Evolutionary conservation across 2,888 invertebrate genomes (phyloP).

Genomic region (Amphipyra tragopoginis): DNA sequence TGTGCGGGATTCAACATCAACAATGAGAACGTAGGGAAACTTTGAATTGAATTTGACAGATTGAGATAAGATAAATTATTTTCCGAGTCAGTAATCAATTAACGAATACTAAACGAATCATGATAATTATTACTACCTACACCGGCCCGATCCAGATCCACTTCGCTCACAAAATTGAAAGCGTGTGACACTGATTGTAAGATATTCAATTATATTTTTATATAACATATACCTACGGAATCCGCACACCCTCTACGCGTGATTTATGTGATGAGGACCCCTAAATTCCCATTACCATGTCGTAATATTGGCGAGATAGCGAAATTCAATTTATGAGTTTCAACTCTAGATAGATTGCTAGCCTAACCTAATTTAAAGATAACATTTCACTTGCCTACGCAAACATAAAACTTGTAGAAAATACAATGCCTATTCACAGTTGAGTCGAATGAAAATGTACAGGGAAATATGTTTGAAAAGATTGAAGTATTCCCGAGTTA

Average conservation of each 20-base stretch:
- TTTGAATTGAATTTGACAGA: constrained; percentile 16
- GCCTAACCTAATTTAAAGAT: constrained; percentile 35
- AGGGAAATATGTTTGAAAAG: constrained; percentile 26
- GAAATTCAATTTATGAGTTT: constrained; percentile 51
- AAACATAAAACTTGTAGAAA: constrained; percentile 24
- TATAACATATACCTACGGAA: constrained; percentile 67
- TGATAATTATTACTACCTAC: constrained; percentile 35
- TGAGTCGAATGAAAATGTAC: constrained; percentile 15
- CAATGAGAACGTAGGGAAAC: constrained; percentile 11
- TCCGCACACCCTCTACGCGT: constrained; percentile 62
- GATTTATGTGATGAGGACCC: constrained; percentile 63
- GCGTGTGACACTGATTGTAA: constrained; percentile 44
- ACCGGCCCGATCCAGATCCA: constrained; percentile 35
- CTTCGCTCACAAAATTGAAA: constrained; percentile 48
- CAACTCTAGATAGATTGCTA: constrained; percentile 23
- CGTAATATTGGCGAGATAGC: constrained; percentile 59
- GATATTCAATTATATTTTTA: constrained; percentile 73
- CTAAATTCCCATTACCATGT: constrained; percentile 61
- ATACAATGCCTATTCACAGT: constrained; percentile 13
- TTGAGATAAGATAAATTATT: constrained; percentile 34
- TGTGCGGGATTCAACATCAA: constrained; percentile 2
- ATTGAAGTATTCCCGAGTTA: constrained; percentile 34
- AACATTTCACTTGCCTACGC: constrained; percentile 17
- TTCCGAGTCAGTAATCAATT: constrained; percentile 12
- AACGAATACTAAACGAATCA: constrained; percentile 25